These are phyloP conservation scores for Lamproptera curius DNA, from an alignment of 2,888 invertebrate genomes.

Conservation along the genomic window DNA sequence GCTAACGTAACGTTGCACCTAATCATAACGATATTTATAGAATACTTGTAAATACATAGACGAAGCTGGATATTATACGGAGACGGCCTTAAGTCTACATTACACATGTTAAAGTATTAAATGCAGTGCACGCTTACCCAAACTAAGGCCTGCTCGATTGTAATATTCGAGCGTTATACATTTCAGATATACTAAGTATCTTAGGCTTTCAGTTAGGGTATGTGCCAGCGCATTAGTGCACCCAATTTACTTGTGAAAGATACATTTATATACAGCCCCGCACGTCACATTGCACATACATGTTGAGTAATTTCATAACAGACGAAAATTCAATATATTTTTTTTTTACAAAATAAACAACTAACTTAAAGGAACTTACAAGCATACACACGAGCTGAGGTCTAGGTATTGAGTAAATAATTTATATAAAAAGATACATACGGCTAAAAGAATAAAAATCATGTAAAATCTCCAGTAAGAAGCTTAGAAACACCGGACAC, in stretches of 20 bases:
- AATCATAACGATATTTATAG: conserved; percentile 3
- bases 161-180: too few species aligned
- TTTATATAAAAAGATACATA: conserved; percentile 9
- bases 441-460: conserved; percentile 3
- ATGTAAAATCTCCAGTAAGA: too few species aligned
- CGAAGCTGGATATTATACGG: background rate
- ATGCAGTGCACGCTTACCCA: conserved; percentile 12
- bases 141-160: too few species aligned
- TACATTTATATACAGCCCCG: conserved; percentile 2
- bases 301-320: background rate
- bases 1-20: conserved; percentile 5
- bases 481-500: too few species aligned
- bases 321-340: background rate
- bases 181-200: too few species aligned
- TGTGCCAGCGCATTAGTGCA: background rate
- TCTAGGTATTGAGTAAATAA: conserved; percentile 8
- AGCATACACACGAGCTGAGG: background rate
- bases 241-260: background rate
- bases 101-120: background rate
- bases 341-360: conserved; percentile 7
- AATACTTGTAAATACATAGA: conserved; percentile 19
- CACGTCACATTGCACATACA: background rate
- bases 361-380: conserved; percentile 14
- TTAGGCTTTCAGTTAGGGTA: too few species aligned
- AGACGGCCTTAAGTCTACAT: background rate